Conservation (phyloP, 2,113 vertebrate species). For the Corythornis madagascariensis region DNA sequence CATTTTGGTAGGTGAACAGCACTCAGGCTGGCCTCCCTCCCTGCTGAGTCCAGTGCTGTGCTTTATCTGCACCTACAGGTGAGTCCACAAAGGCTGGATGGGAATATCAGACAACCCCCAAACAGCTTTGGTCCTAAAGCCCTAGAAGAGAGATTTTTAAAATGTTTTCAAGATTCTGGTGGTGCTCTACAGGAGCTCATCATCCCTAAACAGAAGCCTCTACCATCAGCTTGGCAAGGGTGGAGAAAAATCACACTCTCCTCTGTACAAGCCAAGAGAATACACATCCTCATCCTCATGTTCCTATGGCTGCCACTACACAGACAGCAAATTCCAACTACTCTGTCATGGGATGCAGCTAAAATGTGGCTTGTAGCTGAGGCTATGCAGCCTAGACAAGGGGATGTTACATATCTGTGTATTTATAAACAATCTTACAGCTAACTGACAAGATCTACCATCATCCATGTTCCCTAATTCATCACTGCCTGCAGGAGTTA, state of each 20-base stretch:
- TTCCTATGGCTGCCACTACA: background rate
- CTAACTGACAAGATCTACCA: background rate
- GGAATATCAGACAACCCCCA: background rate
- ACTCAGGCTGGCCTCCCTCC: background rate
- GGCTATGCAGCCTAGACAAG: background rate
- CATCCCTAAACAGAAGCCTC: background rate
- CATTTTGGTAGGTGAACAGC: background rate
- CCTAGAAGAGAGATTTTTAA: background rate
- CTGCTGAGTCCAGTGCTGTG: rapidly evolving
- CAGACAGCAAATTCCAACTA: background rate
- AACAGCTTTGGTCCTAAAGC: background rate
- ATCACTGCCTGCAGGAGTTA: background rate
- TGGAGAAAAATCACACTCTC: background rate
- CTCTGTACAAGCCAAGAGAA: background rate
- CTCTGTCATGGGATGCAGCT: background rate
- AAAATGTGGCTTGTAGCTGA: background rate
- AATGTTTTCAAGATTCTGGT: background rate
- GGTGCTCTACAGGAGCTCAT: background rate
- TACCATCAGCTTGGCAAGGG: background rate
- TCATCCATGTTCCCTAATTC: background rate
- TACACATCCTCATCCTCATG: background rate
- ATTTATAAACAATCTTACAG: background rate
- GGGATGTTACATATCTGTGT: background rate
- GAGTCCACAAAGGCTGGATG: background rate
- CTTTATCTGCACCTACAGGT: background rate